Conservation (phyloP, 2,113 vertebrate genomes). For the Phycodurus eques region DNA sequence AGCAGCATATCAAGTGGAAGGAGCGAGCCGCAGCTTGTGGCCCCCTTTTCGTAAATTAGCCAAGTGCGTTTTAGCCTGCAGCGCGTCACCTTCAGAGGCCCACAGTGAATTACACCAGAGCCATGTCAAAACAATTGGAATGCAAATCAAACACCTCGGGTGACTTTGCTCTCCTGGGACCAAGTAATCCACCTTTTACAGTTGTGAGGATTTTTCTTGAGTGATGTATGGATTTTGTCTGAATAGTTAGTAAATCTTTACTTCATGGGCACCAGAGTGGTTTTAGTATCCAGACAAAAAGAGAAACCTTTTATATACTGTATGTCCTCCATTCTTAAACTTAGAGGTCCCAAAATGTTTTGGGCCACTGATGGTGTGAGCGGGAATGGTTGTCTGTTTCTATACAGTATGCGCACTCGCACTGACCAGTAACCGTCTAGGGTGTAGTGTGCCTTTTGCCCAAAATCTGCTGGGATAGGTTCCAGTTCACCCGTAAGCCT, state of each 20-base stretch:
- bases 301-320: not conserved
- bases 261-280: constrained; percentile 16
- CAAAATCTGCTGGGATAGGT: no score
- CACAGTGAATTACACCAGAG: constrained; percentile 59
- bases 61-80: constrained; percentile 54
- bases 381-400: no score
- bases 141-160: constrained; percentile 69
- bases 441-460: not conserved
- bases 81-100: constrained; percentile 69
- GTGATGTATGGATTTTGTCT: constrained; percentile 68
- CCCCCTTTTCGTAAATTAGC: constrained; percentile 60
- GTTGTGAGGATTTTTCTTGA: constrained; percentile 47
- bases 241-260: constrained; percentile 68
- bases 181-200: constrained; percentile 48
- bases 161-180: constrained; percentile 65
- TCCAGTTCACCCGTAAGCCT: no score
- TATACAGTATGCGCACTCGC: no score
- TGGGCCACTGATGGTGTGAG: no score
- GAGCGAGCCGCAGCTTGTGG: constrained; percentile 33
- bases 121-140: constrained; percentile 71
- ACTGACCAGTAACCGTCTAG: not conserved
- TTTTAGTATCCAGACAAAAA: constrained; percentile 7
- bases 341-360: not conserved
- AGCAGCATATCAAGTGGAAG: constrained; percentile 40
- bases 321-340: not conserved